These are phyloP conservation scores for Maconellicoccus hirsutus DNA, from an alignment of 1,140 invertebrate genomes.

Conservation along the genomic window DNA sequence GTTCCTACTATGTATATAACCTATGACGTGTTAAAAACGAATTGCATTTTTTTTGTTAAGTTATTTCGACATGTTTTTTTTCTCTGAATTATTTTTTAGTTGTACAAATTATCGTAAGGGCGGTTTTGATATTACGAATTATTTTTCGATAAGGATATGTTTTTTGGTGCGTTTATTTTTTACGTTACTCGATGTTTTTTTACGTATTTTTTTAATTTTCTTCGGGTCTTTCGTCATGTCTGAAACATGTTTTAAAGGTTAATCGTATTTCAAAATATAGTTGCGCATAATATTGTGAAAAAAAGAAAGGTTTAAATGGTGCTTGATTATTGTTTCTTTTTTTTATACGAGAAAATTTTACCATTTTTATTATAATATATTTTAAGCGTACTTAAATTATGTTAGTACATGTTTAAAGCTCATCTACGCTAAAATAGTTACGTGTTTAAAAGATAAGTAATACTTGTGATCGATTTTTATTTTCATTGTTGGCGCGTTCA, in stretches of 20 bases:
- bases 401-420: neutral
- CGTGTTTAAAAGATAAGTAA: neutral
- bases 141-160: neutral
- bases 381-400: conserved; percentile 2
- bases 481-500: neutral
- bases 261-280: neutral
- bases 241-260: too few species aligned
- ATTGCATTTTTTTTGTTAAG: neutral
- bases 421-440: neutral
- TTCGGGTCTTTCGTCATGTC: neutral
- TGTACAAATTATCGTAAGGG: neutral
- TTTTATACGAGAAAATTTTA: neutral
- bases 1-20: conserved; percentile 1
- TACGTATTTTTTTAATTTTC: neutral
- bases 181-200: neutral
- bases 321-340: neutral
- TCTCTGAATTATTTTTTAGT: neutral
- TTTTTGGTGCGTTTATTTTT: neutral
- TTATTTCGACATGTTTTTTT: neutral
- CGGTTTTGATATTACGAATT: neutral
- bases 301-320: neutral
- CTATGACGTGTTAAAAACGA: neutral
- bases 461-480: neutral
- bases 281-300: neutral
- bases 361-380: neutral